Percentiles rank a stretch among this genome's conserved stretches.
Evolutionary conservation across 2,113 vertebrate species (phyloP).

Genomic region (Phalacrocorax carbo): DNA sequence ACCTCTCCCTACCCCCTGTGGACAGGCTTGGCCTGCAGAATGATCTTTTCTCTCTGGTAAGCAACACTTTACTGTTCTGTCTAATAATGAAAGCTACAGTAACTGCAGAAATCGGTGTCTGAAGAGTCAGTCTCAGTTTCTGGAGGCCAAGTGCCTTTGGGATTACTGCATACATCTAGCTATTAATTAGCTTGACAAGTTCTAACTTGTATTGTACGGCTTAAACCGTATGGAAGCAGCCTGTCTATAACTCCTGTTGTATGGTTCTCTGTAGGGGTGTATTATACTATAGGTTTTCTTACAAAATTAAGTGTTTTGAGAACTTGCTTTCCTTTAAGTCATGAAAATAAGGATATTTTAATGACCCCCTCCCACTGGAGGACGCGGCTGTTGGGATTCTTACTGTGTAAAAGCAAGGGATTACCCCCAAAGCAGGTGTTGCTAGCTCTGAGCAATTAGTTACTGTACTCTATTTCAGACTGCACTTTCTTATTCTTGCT

Average conservation of each 20-base stretch:
- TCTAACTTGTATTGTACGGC: background rate
- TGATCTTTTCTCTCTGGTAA: constrained; percentile 96
- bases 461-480: background rate
- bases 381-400: background rate
- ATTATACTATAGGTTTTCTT: background rate
- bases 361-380: background rate
- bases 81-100: background rate
- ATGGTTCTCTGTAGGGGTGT: background rate
- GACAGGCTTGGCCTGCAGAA: constrained; percentile 96
- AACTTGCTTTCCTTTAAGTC: background rate
- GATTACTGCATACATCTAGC: background rate
- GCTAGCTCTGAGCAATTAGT: background rate
- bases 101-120: background rate
- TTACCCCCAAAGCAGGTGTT: background rate
- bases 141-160: constrained; percentile 10
- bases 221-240: background rate
- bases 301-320: background rate
- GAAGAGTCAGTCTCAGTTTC: background rate
- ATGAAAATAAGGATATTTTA: background rate
- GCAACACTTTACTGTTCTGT: background rate
- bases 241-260: background rate
- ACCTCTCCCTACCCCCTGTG: constrained; percentile 92
- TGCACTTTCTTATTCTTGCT: background rate
- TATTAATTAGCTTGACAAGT: background rate
- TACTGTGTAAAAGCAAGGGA: background rate